Base-by-base conservation (phyloP, 2,888 invertebrate genomes). In the Scrobipalpa atriplicella region DNA sequence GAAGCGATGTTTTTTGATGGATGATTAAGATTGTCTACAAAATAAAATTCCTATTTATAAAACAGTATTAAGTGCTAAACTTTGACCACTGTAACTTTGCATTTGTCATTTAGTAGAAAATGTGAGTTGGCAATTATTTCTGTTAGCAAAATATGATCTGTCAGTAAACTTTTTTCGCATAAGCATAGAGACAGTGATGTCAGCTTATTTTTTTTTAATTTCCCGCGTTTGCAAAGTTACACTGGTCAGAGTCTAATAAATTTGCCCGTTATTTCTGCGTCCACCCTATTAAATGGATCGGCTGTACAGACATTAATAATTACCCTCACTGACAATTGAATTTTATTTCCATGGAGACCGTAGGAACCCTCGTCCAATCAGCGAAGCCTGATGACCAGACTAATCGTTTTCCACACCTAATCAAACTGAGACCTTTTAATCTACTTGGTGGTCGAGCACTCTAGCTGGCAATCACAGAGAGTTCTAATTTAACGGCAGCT, bases 371-470 rank as follows among this genome's bases (percentile, higher is more conserved):
- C 29, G 19, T 41, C 61, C 41, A 18, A n/a, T 61, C 61, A 58
- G 58, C 58, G 58, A 21, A 56, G 54, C 54, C 54, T 61, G 61
- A 61, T 61, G 61, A 19, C 61, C 61, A 41, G 61, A 61, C 61
- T 61, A 19, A 61, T 61, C 61, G 61, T 61, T 41, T 61, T 41
- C 41, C 62, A 47, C 43, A 43, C 43, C 62, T 62, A 62, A 62
- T 62, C 43, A 63, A 63, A 36, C 56, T 43, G 43, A 58, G 16
- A 43, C 43, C 56, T 47, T 58, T 65, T 58, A 65, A 58, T 65
- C 65, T 65, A 65, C 58, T 43, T 58, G n/a, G 64, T 56, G 29
- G 58, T 65, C 54, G 58, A 18, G 18, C 18, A 29, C 18, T 65
- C 43, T 58, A 65, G 58, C 21, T 18, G 29, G 29, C 47, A 47